phyloP scores from a whole-genome alignment of 2,888 invertebrate species.

The Tipula confusa region DNA sequence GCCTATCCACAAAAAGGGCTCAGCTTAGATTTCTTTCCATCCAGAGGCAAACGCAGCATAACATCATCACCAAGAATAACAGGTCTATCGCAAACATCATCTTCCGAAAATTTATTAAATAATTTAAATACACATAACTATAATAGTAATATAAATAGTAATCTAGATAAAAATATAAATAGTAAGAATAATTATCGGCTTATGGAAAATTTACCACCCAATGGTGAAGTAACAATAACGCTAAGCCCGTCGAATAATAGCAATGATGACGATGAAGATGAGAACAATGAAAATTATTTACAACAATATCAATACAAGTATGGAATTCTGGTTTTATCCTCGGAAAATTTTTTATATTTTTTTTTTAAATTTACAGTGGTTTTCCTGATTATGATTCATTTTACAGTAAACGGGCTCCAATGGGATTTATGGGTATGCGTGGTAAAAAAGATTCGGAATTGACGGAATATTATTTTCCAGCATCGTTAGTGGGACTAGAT shows the following conservation, averaged over 20 bases:
- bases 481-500: background rate
- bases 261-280: background rate
- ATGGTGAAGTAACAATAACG: background rate
- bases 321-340: background rate
- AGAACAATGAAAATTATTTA: background rate
- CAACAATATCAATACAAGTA: background rate
- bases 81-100: background rate
- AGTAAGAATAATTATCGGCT: background rate
- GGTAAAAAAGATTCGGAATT: slow-evolving; percentile 54
- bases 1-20: too few species aligned
- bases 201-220: slow-evolving; percentile 1
- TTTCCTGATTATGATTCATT: background rate
- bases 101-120: slow-evolving; percentile 20
- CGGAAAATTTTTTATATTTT: background rate
- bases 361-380: background rate
- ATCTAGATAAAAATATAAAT: slow-evolving; percentile 4
- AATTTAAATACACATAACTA: background rate
- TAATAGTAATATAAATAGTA: background rate
- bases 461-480: slow-evolving; percentile 35
- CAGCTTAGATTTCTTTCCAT: background rate
- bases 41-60: slow-evolving; percentile 6
- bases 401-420: slow-evolving; percentile 50
- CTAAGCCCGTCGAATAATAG: background rate
- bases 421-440: slow-evolving; percentile 59
- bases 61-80: background rate